Evolutionary conservation across 2,888 invertebrate species (phyloP), one percentile per base, ranked within the genome.

Genomic region (Microplitis manilae): DNA sequence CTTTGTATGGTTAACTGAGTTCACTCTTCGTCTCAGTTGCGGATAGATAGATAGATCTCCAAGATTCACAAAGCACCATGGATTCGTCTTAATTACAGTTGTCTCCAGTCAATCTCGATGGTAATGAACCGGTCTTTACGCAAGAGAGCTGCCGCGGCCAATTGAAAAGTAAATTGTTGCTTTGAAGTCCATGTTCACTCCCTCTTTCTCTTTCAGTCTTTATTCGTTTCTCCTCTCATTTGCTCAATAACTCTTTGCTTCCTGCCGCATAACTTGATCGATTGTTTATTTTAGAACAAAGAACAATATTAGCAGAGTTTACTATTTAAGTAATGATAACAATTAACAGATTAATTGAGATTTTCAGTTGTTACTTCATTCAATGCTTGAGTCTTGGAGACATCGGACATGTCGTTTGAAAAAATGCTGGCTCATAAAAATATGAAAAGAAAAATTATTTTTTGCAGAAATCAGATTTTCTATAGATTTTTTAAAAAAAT

Each of bases 71-170:
- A 87, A 87, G 87, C 86, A 8, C 81, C 81, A 74, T 80, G 85
- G 85, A 81, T 85, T 86, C 87, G 85, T 88, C 89, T 89, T 89
- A 87, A 90, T 90, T 89, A 88, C 88, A 87, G 85, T 87, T 87
- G 88, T 88, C 88, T 87, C 86, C 86, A 88, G 87, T 89, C 89
- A 90, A 90, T 90, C 88, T 90, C 88, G 85, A 90, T 90, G 89
- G 88, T 89, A 90, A 90, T 90, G 88, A 88, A 87, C 85, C 83
- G 83, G 84, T 83, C 82, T 81, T 80, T 79, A 75, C 81, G 72
- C 64, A 70, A 75, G 76, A 69, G 65, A 69, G 59, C 59, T 67
- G 38, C 15, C 41, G 50, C 41, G 50, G 50, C 40, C 15, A 62
- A 73, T 67, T 73, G 13, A 6, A 73, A 59, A 65, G 65, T 65